Percentiles rank a stretch among this genome's conserved stretches.
phyloP scores from a whole-genome alignment of 1,140 invertebrate species.

The Brachionus plicatilis region DNA sequence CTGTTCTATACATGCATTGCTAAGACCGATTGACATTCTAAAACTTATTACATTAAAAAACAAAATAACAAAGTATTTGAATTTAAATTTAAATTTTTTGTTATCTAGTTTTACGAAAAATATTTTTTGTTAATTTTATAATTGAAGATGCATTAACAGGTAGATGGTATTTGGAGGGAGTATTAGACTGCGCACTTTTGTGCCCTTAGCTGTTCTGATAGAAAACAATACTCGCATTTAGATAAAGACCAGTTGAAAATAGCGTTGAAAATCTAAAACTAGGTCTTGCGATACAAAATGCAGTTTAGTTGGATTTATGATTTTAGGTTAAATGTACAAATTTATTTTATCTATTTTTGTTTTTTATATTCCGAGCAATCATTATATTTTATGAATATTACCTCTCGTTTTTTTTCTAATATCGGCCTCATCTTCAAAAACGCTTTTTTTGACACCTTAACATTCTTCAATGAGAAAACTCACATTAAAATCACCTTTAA shows the following conservation, averaged over 20 bases:
- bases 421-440: neutral
- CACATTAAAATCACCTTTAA: neutral
- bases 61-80: neutral
- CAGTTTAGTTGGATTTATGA: constrained; percentile 3
- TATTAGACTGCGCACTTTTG: neutral
- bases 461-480: neutral
- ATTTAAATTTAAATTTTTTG: neutral
- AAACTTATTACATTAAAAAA: neutral
- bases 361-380: neutral
- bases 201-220: neutral
- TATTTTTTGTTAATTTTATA: neutral
- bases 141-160: neutral
- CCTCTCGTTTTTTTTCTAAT: neutral
- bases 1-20: neutral
- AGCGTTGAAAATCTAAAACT: neutral
- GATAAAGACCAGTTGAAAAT: neutral
- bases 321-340: constrained; percentile 31
- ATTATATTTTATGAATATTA: constrained; percentile 25
- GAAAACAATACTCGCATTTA: neutral
- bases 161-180: neutral
- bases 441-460: neutral
- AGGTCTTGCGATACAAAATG: neutral
- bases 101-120: neutral
- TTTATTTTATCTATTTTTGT: constrained; percentile 22
- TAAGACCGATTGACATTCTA: neutral